Evolutionary conservation across 2,113 vertebrate genomes (phyloP), one percentile per base, ranked within the genome.

Genomic region (Brienomyrus brachyistius): DNA sequence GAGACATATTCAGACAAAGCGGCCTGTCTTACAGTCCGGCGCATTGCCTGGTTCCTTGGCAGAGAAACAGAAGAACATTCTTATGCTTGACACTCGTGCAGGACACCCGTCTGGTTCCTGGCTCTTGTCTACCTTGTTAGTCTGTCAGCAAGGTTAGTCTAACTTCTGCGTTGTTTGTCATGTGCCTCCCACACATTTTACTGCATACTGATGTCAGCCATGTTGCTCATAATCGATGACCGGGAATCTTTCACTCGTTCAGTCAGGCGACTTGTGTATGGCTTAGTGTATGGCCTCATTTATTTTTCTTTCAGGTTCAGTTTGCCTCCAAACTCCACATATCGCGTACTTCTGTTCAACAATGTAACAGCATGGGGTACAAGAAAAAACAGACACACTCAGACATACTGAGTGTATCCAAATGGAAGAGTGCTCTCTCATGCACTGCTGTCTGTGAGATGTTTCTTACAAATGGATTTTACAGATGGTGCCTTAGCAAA

Each of bases 401-500:
- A 31, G 31, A 31, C 31, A 31, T 31, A 31, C 31, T 31, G 31
- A 43, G 31, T 19, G 74, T 80, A 35, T 80, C 35, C 74, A 80
- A 80, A 43, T 80, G 74, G 13, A 19, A 80, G 17, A 43, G 74
- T 80, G 74, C 74, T 43, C 74, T 80, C n/a, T 80, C 35, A 80
- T 43, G 35, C 31, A 80, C 31, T 43, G 35, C 74, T 80, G 31
- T 80, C 74, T 80, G 74, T 43, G 35, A 21, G 35, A 43, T 80
- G 74, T 80, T 87, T 86, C 48, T 54, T 56, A n/a, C 9, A 87
- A 54, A 87, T 54, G 31, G 85, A 87, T 87, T 70, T 87, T 87
- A 87, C 48, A 87, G 48, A 54, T 87, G 85, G 50, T 54, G 51
- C 51, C 85, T 35, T 48, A 87, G 85, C 85, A 87, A 87, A 87